These are phyloP conservation scores for Diarsia brunnea DNA, from an alignment of 2,888 invertebrate genomes.

Conservation along the genomic window DNA sequence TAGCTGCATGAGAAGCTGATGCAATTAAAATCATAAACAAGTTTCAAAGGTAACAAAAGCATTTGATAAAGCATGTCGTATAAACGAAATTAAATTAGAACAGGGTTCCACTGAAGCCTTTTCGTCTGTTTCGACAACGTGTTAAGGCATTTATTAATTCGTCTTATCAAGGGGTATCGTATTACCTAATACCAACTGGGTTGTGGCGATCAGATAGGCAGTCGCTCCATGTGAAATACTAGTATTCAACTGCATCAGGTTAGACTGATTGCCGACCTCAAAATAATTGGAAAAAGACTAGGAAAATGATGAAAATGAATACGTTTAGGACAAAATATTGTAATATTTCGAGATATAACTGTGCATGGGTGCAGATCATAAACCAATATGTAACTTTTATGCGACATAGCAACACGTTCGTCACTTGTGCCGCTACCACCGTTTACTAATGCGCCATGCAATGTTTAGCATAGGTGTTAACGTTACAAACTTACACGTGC, in stretches of 20 bases:
- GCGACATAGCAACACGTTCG: neutral
- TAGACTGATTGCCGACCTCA: neutral
- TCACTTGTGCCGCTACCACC: constrained; percentile 38
- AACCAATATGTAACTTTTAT: neutral
- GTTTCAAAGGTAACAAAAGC: neutral
- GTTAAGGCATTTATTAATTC: neutral
- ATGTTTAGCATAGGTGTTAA: constrained; percentile 61
- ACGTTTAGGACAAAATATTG: neutral
- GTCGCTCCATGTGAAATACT: neutral
- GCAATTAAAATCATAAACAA: neutral
- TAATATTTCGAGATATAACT: neutral
- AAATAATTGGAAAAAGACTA: neutral
- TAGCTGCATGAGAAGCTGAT: neutral
- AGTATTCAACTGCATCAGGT: neutral
- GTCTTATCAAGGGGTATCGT: neutral
- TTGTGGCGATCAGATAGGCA: neutral
- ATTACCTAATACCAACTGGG: neutral
- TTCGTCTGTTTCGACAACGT: neutral
- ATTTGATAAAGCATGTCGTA: neutral
- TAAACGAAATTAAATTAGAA: neutral
- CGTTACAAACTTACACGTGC: constrained; percentile 58
- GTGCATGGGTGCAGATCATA: no score
- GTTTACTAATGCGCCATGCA: constrained; percentile 60
- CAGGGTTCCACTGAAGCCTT: neutral
- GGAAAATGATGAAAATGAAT: neutral